A percentile compares a stretch with the other conserved stretches of the same genome.
phyloP scores from a whole-genome alignment of 2,113 vertebrate genomes.

The Coturnix japonica region DNA sequence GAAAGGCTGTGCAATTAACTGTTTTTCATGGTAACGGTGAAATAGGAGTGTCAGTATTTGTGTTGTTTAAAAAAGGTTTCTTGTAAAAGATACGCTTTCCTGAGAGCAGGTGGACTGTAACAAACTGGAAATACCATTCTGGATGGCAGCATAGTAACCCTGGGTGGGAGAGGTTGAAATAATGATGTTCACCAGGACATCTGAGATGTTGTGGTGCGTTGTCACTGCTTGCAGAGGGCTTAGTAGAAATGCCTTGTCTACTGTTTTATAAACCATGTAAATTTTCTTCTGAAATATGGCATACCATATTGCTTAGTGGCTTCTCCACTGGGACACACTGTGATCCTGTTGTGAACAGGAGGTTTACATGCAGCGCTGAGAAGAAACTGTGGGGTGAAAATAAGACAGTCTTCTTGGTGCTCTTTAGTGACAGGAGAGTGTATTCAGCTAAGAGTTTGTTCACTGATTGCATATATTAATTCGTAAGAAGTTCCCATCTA shows the following conservation, averaged over 20 bases:
- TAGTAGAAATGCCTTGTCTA: not conserved
- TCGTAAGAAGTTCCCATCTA: not conserved
- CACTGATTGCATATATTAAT: conserved; percentile 1
- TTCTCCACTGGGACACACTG: not conserved
- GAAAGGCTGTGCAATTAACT: not conserved
- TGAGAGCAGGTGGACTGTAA: not conserved
- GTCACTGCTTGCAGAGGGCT: not conserved
- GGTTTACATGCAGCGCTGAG: not conserved
- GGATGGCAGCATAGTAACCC: rapidly evolving
- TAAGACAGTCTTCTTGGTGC: not conserved
- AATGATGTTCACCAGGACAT: not conserved
- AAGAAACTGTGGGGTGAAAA: not conserved
- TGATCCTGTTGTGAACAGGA: not conserved
- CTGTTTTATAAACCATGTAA: not conserved
- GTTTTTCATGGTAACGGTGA: not conserved
- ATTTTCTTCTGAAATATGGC: not conserved
- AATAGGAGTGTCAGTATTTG: not conserved
- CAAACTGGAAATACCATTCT: not conserved
- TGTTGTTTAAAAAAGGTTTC: not conserved
- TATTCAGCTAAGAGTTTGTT: not conserved
- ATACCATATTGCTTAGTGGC: not conserved
- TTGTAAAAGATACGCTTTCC: not conserved
- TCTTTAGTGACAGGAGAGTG: not conserved
- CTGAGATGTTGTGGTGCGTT: not conserved
- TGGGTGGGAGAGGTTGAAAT: not conserved